A percentile compares a stretch with the other conserved stretches of the same genome.
Evolutionary conservation across 2,113 vertebrate species (phyloP).

Genomic region (Perca fluviatilis): DNA sequence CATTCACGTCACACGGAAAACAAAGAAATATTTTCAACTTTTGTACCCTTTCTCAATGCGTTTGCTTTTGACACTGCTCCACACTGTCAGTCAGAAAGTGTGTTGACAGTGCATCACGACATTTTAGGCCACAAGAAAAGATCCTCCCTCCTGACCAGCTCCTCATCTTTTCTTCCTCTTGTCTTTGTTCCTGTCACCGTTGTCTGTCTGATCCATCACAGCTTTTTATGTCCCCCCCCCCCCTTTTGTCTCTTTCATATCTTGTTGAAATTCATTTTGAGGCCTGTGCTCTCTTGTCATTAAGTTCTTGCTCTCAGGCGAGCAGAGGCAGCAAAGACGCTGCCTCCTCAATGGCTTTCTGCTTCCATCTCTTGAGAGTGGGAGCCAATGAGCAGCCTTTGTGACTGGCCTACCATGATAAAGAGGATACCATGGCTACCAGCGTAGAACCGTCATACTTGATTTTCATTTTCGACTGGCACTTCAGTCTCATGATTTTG

Average conservation of each 20-base stretch:
- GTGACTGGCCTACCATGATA: background rate
- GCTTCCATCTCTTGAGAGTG: background rate
- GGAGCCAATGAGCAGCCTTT: background rate
- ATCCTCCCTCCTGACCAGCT: constrained; percentile 11
- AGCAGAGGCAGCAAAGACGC: background rate
- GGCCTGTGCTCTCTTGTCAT: constrained; percentile 24
- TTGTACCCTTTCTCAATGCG: background rate
- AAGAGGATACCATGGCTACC: background rate
- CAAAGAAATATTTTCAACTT: background rate
- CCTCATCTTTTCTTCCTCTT: constrained; percentile 20
- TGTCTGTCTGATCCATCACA: constrained; percentile 40
- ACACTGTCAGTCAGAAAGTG: background rate
- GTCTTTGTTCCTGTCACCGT: constrained; percentile 19
- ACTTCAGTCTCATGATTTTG: background rate
- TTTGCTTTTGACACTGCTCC: background rate
- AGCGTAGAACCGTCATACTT: background rate
- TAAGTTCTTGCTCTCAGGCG: constrained; percentile 1
- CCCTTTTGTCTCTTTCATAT: background rate
- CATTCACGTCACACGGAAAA: background rate
- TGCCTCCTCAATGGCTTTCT: background rate
- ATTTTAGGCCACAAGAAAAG: constrained; percentile 8
- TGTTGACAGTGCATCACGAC: constrained; percentile 22
- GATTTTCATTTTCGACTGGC: background rate
- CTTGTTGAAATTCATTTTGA: constrained; percentile 31
- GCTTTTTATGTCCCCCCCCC: background rate